phyloP scores from a whole-genome alignment of 2,797 vertebrate genomes.

The Tinamus major region DNA sequence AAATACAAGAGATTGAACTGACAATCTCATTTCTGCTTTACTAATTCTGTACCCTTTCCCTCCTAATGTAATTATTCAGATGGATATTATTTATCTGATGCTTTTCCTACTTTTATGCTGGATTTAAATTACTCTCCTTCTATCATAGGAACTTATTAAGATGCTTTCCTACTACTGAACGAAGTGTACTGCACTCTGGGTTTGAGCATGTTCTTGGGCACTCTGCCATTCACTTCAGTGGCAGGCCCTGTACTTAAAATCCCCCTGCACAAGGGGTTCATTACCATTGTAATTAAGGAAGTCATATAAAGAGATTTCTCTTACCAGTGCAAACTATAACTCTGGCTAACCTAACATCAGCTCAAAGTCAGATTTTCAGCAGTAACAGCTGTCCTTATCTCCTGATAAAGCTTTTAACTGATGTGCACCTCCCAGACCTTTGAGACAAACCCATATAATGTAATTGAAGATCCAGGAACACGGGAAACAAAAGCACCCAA shows the following conservation, averaged over 20 bases:
- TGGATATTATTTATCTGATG: conserved; percentile 21
- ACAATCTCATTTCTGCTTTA: background rate
- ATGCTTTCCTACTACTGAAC: conserved; percentile 10
- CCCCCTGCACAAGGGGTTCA: background rate
- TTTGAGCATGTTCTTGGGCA: background rate
- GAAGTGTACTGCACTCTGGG: background rate
- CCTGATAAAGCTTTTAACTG: background rate
- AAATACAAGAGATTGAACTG: conserved; percentile 27
- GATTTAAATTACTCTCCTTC: conserved; percentile 1
- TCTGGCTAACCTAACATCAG: background rate
- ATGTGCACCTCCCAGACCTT: background rate
- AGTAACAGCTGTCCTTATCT: background rate
- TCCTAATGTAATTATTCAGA: conserved; percentile 55
- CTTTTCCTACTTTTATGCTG: background rate
- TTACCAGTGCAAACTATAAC: background rate
- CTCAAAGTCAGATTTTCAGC: background rate
- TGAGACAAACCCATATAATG: background rate
- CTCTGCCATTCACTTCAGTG: background rate
- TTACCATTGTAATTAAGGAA: background rate
- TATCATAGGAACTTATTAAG: background rate
- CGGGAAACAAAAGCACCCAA: background rate
- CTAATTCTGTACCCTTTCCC: conserved; percentile 8
- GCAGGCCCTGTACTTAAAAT: background rate
- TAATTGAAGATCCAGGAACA: background rate
- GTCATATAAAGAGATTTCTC: background rate